phyloP scores from a whole-genome alignment of 2,797 vertebrate species.

The Amblyopsis hoosieri region DNA sequence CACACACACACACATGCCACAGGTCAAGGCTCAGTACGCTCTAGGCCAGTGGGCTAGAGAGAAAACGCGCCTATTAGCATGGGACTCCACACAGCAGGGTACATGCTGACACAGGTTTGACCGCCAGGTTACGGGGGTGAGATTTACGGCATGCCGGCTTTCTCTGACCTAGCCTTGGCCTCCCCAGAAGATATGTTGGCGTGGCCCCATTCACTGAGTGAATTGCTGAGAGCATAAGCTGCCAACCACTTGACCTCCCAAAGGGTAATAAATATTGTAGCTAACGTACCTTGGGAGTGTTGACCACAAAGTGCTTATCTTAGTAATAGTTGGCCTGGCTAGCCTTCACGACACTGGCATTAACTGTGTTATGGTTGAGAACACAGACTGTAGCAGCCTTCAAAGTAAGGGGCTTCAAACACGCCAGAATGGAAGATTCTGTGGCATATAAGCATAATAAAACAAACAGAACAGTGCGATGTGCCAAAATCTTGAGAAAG shows the following conservation, averaged over 20 bases:
- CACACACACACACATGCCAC: slow-evolving; percentile 10
- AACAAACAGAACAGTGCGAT: too few relatives aligned
- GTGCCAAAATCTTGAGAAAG: too few relatives aligned
- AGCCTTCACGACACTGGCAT: slow-evolving; percentile 52
- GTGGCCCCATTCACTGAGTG: slow-evolving; percentile 55
- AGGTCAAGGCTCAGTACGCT: slow-evolving; percentile 52
- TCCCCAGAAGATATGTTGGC: slow-evolving; percentile 34
- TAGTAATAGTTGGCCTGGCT: slow-evolving; percentile 58
- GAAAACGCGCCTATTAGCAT: slow-evolving; percentile 61
- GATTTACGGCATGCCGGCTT: slow-evolving; percentile 62
- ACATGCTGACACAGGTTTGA: slow-evolving; percentile 71
- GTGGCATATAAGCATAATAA: too few relatives aligned
- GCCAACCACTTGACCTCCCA: slow-evolving; percentile 61
- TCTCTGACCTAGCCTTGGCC: slow-evolving; percentile 65
- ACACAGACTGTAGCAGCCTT: slow-evolving; percentile 27
- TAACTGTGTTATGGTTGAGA: slow-evolving; percentile 48
- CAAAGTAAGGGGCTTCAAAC: too few relatives aligned
- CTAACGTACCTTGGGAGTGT: slow-evolving; percentile 43
- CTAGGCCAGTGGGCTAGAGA: slow-evolving; percentile 37
- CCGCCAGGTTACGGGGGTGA: slow-evolving; percentile 56
- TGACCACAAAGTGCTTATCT: slow-evolving; percentile 53
- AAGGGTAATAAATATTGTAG: slow-evolving; percentile 47
- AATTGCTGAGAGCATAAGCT: slow-evolving; percentile 57
- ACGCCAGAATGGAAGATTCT: too few relatives aligned
- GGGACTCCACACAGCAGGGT: slow-evolving; percentile 57